These are phyloP conservation scores for Acronicta leporina DNA, from an alignment of 2,888 invertebrate genomes.

Conservation along the genomic window DNA sequence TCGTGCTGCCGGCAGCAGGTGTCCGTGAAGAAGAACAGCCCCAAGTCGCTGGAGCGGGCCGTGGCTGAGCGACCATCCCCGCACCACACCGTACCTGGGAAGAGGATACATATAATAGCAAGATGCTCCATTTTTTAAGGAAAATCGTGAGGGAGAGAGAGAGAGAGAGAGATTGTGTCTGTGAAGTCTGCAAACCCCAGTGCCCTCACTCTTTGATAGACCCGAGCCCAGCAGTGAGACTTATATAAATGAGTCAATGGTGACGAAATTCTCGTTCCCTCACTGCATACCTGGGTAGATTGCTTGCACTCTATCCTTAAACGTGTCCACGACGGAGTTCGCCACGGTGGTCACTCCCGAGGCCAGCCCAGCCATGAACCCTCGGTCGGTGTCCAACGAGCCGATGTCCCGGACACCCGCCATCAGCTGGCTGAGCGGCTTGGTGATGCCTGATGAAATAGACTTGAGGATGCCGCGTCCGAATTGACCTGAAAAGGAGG, in stretches of 20 bases:
- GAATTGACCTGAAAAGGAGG: constrained; percentile 76
- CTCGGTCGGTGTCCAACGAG: constrained; percentile 90
- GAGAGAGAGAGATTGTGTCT: too few relatives aligned
- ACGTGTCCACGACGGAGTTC: constrained; percentile 80
- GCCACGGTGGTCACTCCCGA: constrained; percentile 82
- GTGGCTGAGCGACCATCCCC: constrained; percentile 91
- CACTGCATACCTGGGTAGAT: constrained; percentile 87
- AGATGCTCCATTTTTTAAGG: too few relatives aligned
- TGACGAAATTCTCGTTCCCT: neutral
- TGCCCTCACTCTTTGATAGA: too few relatives aligned
- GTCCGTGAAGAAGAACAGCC: constrained; percentile 90
- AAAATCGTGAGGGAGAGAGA: too few relatives aligned
- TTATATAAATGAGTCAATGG: too few relatives aligned
- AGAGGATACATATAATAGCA: neutral
- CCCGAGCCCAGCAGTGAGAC: too few relatives aligned
- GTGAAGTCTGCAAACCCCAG: too few relatives aligned
- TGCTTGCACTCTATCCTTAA: constrained; percentile 87
- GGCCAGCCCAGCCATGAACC: constrained; percentile 83
- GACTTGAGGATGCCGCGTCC: constrained; percentile 83
- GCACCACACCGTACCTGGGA: constrained; percentile 93
- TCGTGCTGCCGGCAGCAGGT: constrained; percentile 92
- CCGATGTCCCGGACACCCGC: constrained; percentile 87
- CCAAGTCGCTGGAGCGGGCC: constrained; percentile 89
- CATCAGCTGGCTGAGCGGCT: constrained; percentile 89
- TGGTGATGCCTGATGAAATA: constrained; percentile 79